Evolutionary conservation across 1,140 invertebrate genomes (phyloP).

Genomic region (Drosophila littoralis): DNA sequence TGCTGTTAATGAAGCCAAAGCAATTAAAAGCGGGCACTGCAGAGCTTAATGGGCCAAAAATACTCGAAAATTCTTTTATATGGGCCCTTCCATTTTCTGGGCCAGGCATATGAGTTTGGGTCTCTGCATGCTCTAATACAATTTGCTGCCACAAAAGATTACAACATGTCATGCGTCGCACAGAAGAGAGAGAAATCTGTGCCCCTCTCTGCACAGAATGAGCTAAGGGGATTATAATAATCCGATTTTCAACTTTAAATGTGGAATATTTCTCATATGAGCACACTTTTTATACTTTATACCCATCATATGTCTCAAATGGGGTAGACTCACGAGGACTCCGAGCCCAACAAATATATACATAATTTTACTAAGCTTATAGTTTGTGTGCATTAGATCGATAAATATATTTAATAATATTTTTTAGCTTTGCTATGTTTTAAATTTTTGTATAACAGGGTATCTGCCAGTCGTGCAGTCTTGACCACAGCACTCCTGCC

Average conservation of each 20-base stretch:
- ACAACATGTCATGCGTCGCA: slow-evolving; percentile 61
- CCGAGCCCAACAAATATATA: no score
- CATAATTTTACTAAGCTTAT: no score
- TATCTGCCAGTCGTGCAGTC: neutral
- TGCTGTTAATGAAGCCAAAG: slow-evolving; percentile 72
- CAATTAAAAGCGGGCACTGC: slow-evolving; percentile 58
- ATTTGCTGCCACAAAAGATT: slow-evolving; percentile 68
- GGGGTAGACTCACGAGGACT: neutral
- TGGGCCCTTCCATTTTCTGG: slow-evolving; percentile 7
- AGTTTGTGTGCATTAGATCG: no score
- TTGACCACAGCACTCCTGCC: neutral
- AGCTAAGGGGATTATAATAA: slow-evolving; percentile 69
- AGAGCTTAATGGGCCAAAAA: slow-evolving; percentile 52
- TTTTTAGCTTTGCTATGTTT: no score
- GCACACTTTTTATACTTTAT: slow-evolving; percentile 23
- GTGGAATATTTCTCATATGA: slow-evolving; percentile 33
- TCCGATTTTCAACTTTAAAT: slow-evolving; percentile 72
- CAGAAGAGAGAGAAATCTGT: neutral
- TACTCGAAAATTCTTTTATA: slow-evolving; percentile 6
- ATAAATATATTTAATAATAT: neutral
- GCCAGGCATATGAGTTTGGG: slow-evolving; percentile 4
- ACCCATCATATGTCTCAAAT: neutral
- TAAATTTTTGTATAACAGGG: neutral
- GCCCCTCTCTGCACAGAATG: neutral
- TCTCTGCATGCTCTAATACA: slow-evolving; percentile 41